Conservation (phyloP, 2,113 vertebrate species). For the Tringa solitaria region DNA sequence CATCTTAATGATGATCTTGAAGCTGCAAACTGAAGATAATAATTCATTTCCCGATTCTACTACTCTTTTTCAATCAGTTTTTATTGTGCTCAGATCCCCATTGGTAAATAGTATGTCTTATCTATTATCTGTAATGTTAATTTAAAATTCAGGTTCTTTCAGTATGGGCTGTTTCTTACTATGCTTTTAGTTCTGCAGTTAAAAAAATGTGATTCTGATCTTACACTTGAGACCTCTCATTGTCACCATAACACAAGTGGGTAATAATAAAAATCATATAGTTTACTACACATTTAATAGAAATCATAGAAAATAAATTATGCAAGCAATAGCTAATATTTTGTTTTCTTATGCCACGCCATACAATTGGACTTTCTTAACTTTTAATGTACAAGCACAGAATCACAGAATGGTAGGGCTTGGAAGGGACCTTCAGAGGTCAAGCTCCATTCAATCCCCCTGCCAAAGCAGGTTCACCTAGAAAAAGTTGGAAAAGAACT, state of each 20-base stretch:
- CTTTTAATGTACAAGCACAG: neutral
- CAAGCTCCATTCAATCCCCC: neutral
- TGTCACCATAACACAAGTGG: neutral
- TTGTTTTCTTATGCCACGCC: neutral
- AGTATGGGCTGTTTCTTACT: rapidly evolving
- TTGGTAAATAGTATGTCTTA: neutral
- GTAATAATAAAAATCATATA: neutral
- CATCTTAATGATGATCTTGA: neutral
- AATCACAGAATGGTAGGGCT: neutral
- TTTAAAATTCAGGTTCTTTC: neutral
- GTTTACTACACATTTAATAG: neutral
- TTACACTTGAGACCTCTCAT: neutral
- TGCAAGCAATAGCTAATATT: neutral
- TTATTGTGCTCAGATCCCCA: neutral
- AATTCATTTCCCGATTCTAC: neutral
- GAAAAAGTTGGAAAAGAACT: neutral
- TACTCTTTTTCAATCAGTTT: neutral
- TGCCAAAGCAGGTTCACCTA: neutral
- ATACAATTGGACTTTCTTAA: neutral
- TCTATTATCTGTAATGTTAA: neutral
- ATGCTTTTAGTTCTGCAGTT: neutral
- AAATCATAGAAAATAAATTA: neutral
- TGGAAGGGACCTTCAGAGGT: neutral
- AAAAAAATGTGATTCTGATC: neutral
- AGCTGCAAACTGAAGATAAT: neutral